Evolutionary conservation across 2,797 vertebrate genomes (phyloP).

Genomic region (Rachycentron canadum): DNA sequence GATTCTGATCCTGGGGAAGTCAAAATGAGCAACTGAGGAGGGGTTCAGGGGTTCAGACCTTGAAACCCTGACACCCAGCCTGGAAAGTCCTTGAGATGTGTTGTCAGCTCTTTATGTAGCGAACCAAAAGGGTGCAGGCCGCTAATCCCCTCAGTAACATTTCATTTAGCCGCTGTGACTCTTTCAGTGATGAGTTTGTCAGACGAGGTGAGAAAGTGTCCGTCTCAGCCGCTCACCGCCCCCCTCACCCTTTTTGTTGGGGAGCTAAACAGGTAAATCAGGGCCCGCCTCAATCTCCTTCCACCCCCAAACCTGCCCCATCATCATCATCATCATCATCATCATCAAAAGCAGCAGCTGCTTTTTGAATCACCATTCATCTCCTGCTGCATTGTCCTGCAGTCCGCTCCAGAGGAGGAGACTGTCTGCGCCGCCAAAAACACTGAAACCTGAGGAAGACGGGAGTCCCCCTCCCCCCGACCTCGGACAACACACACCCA

Average conservation of each 20-base stretch:
- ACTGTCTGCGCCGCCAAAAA: slow-evolving; percentile 46
- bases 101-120: not conserved
- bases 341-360: slow-evolving; percentile 71
- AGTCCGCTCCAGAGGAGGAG: slow-evolving; percentile 48
- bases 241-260: not conserved
- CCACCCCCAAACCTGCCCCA: too few relatives aligned
- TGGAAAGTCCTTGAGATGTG: not conserved
- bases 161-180: slow-evolving; percentile 10
- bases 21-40: not conserved
- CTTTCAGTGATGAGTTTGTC: slow-evolving; percentile 9
- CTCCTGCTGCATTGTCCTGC: slow-evolving; percentile 63
- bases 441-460: slow-evolving; percentile 62
- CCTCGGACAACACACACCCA: not conserved
- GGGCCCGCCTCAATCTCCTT: slow-evolving; percentile 12
- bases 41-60: not conserved
- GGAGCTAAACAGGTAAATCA: slow-evolving; percentile 56
- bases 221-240: too few relatives aligned
- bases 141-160: slow-evolving; percentile 13
- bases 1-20: not conserved
- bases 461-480: slow-evolving; percentile 34
- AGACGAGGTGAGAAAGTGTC: slow-evolving; percentile 29
- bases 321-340: slow-evolving; percentile 9
- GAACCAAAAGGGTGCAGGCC: not conserved
- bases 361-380: slow-evolving; percentile 64
- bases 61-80: too few relatives aligned